These are phyloP conservation scores for Aleiodes sp. DNA, from an alignment of 1,140 invertebrate genomes.

Conservation along the genomic window DNA sequence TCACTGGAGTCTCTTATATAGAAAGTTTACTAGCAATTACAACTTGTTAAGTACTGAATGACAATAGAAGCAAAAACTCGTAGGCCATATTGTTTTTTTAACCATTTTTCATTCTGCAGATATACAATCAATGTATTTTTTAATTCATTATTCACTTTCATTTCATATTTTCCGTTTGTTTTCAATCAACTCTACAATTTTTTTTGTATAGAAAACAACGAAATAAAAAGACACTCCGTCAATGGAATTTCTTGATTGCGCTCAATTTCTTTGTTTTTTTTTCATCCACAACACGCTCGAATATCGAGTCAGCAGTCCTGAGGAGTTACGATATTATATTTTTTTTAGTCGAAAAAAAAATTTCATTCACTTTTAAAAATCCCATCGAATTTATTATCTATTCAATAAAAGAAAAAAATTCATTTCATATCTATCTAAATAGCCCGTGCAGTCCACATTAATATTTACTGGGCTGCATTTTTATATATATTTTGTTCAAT, in stretches of 20 bases:
- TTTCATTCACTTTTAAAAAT: too few species aligned
- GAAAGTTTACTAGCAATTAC: slow-evolving; percentile 13
- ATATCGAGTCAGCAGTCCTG: slow-evolving; percentile 6
- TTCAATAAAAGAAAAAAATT: too few species aligned
- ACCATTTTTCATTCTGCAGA: background rate
- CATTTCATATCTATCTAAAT: slow-evolving; percentile 15
- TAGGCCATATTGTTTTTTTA: slow-evolving; percentile 22
- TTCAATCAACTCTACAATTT: background rate
- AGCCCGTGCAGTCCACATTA: slow-evolving; percentile 14
- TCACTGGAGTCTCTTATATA: slow-evolving; percentile 11
- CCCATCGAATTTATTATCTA: too few species aligned
- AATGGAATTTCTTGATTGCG: slow-evolving; percentile 18
- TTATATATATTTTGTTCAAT: slow-evolving; percentile 11
- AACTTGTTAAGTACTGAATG: slow-evolving; percentile 16
- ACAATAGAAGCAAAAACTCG: slow-evolving; percentile 21
- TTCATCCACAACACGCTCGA: background rate
- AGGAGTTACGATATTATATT: background rate
- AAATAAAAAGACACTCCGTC: background rate
- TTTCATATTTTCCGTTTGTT: too few species aligned
- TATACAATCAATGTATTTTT: slow-evolving; percentile 24
- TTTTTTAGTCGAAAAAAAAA: background rate
- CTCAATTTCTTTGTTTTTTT: slow-evolving; percentile 12
- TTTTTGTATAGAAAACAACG: background rate
- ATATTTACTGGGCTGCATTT: slow-evolving; percentile 7
- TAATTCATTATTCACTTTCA: slow-evolving; percentile 16